phyloP scores from a whole-genome alignment of 2,113 vertebrate genomes.

The Alaudala cheleensis region DNA sequence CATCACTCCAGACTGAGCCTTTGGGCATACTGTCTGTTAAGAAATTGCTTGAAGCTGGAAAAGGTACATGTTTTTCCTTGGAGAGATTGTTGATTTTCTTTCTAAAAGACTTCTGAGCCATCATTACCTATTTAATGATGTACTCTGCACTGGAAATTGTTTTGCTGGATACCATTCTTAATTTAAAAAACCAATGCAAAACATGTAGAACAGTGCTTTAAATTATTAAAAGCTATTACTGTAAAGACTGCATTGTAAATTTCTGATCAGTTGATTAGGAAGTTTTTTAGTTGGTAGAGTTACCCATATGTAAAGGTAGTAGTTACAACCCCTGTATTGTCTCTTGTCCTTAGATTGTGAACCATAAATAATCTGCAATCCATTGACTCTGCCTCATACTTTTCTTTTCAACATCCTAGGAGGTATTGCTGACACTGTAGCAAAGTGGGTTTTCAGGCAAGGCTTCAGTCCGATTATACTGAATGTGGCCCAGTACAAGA shows the following conservation, averaged over 20 bases:
- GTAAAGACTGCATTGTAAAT: neutral
- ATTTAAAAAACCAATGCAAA: neutral
- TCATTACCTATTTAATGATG: neutral
- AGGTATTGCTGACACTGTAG: conserved; percentile 89
- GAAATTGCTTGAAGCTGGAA: conserved; percentile 88
- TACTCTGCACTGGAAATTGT: neutral
- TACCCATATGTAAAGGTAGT: neutral
- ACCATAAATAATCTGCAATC: neutral
- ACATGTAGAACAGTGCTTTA: neutral
- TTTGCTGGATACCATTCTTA: neutral
- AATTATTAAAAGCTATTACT: neutral
- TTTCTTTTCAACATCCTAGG: conserved; percentile 68
- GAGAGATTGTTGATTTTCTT: neutral
- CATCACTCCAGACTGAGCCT: conserved; percentile 75
- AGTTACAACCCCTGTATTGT: neutral
- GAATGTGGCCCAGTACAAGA: conserved; percentile 73
- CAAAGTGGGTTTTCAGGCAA: conserved; percentile 95
- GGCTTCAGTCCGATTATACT: conserved; percentile 79
- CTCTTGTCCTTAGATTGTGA: neutral
- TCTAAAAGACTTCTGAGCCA: neutral
- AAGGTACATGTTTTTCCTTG: conserved; percentile 76
- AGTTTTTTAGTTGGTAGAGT: neutral
- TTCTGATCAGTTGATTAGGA: neutral
- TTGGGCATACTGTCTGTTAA: conserved; percentile 85
- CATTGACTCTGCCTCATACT: neutral